Percentiles rank a stretch among this genome's conserved stretches.
These are phyloP conservation scores for Colaptes auratus DNA, from an alignment of 2,113 vertebrate genomes.

Conservation along the genomic window DNA sequence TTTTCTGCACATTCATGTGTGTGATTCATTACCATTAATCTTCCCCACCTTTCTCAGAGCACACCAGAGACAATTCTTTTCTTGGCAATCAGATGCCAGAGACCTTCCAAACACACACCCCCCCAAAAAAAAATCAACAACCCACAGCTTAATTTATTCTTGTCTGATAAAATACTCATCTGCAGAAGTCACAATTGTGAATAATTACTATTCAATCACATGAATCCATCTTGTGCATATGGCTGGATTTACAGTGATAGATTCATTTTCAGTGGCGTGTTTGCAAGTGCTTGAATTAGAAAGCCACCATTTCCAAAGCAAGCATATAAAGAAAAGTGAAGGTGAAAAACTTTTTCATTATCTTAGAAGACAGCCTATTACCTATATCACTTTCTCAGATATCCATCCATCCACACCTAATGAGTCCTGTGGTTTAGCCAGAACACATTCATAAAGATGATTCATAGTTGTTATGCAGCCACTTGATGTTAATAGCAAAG, in stretches of 20 bases:
- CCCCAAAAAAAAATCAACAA: neutral
- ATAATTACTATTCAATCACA: neutral
- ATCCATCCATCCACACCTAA: conserved; percentile 65
- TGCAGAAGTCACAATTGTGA: neutral
- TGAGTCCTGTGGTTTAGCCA: conserved; percentile 57
- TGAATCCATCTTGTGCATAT: neutral
- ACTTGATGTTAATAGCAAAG: conserved; percentile 65
- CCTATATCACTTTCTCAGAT: conserved; percentile 18
- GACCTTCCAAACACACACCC: neutral
- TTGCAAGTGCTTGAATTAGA: neutral
- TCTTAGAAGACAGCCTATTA: conserved; percentile 40
- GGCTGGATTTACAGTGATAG: neutral
- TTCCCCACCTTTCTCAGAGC: neutral
- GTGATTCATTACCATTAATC: neutral
- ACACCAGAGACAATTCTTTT: neutral
- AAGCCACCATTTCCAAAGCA: neutral
- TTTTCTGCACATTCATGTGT: neutral
- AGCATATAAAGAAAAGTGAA: conserved; percentile 2
- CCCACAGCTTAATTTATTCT: neutral
- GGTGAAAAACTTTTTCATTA: conserved; percentile 45
- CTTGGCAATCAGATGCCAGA: neutral
- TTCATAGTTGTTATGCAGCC: conserved; percentile 63
- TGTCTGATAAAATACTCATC: neutral
- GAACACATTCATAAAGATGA: conserved; percentile 70
- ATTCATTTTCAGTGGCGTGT: neutral